A percentile compares a stretch with the other conserved stretches of the same genome.
phyloP scores from a whole-genome alignment of 2,888 invertebrate species.

The Tiphia femorata region DNA sequence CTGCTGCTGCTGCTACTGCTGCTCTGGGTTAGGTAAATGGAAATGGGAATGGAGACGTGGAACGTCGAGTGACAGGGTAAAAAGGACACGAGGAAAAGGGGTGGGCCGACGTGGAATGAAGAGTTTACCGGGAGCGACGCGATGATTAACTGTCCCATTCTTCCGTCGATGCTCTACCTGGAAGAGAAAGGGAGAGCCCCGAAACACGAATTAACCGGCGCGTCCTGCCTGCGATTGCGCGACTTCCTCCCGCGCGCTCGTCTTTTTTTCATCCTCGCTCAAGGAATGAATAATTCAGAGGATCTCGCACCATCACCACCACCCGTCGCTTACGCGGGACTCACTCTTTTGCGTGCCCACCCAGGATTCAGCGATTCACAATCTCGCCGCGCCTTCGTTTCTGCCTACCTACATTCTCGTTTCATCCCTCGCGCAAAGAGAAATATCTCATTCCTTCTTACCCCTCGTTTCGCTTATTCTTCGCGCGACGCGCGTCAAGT shows the following conservation, averaged over 20 bases:
- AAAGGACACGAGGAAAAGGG: not conserved
- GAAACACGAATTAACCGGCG: slow-evolving; percentile 50
- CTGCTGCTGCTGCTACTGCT: too few species aligned
- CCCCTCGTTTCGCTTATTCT: too few species aligned
- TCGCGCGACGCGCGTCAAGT: too few species aligned
- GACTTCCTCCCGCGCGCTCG: slow-evolving; percentile 32
- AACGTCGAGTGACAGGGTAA: not conserved
- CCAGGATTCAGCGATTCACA: slow-evolving; percentile 21
- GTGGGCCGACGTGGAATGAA: not conserved
- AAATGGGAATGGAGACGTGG: too few species aligned
- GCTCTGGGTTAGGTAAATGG: too few species aligned
- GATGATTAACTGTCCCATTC: slow-evolving; percentile 42
- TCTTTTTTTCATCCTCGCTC: slow-evolving; percentile 11
- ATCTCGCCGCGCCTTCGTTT: slow-evolving; percentile 18
- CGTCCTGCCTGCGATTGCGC: slow-evolving; percentile 44
- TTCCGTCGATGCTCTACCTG: slow-evolving; percentile 24
- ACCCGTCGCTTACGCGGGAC: slow-evolving; percentile 2
- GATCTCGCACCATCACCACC: slow-evolving; percentile 20
- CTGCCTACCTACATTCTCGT: too few species aligned
- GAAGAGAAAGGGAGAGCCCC: slow-evolving; percentile 28
- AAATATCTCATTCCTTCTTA: too few species aligned
- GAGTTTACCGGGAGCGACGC: slow-evolving; percentile 12
- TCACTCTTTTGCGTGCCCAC: slow-evolving; percentile 1
- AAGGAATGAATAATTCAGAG: slow-evolving; percentile 41
- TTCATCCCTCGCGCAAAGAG: too few species aligned